These are phyloP conservation scores for Microcebus griseorufus DNA, from an alignment of 2,113 vertebrate genomes.

Conservation along the genomic window DNA sequence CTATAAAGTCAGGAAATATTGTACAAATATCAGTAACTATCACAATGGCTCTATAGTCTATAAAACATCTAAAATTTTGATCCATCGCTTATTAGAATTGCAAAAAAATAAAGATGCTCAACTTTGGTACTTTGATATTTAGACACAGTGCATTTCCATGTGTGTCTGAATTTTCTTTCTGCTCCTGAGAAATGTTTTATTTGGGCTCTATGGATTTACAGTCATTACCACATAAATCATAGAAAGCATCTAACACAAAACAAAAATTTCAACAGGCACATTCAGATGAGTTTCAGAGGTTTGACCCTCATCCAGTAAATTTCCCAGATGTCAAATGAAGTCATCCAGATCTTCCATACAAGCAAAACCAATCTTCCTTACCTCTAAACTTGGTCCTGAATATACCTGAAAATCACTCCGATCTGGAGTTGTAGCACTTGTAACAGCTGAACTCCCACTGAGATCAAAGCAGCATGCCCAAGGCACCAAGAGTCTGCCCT, in stretches of 20 bases:
- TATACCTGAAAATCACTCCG: no score
- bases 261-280: neutral
- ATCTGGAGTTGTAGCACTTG: neutral
- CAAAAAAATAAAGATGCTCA: neutral
- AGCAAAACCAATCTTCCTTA: neutral
- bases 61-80: neutral
- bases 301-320: neutral
- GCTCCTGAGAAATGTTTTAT: neutral
- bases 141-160: rapidly evolving
- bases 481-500: neutral
- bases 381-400: neutral
- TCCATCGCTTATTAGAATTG: neutral
- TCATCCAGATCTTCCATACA: neutral
- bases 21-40: neutral
- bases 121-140: neutral
- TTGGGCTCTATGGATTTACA: no score
- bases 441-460: neutral
- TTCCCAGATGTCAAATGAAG: neutral
- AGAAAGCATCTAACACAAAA: neutral
- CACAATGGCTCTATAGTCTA: neutral
- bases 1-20: neutral
- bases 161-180: neutral
- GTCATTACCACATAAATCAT: neutral
- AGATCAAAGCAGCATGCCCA: conserved; percentile 45
- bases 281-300: neutral